Evolutionary conservation across 2,113 vertebrate species (phyloP), one percentile per base, ranked within the genome.

Genomic region (Etheostoma cragini): DNA sequence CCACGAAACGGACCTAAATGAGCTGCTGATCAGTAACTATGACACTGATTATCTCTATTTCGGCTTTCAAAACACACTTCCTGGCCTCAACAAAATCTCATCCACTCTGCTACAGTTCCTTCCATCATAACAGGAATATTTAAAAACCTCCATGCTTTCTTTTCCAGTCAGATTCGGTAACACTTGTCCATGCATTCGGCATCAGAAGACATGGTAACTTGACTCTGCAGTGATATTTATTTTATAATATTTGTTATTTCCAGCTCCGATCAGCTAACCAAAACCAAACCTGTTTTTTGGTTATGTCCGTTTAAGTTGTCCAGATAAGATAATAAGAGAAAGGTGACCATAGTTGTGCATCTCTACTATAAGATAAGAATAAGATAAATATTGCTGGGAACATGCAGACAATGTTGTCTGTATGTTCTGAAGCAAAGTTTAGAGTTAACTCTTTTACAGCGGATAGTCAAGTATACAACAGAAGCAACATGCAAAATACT

Each of bases 1-100:
- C 21, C 60, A 49, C 30, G 13, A 12, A 42, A 33, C 16, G 4
- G 14, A n/a, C 17, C 17, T 46, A n/a, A 72, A 49, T 21, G 49
- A 80, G 60, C 16, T 42, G 69, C 50, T n/a, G 69, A 73, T 58
- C 45, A 38, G 60, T 4, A 16, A 52, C 22, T 16, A 8, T 52
- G 54, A 73, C 70, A 21, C 1, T 8, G 3, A 54, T 19, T 38
- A 8, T 52, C 30, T 73, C 30, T 7, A 22, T 22, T 52, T 74
- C 58, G 42, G 49, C 0, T 19, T 22, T 67, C 38, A 56, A 45
- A 42, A 15, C 15, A 52, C 12, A 38, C 5, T 61, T 71, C 46
- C 49, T 46, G 21, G 21, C 21, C 24, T 42, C 19, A 60, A 52
- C 7, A 1, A 42, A 69, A 70, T n/a, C 64, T 52, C 45, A 11